Base-by-base conservation (phyloP, 2,797 vertebrate species). In the Nyctalus aviator region DNA sequence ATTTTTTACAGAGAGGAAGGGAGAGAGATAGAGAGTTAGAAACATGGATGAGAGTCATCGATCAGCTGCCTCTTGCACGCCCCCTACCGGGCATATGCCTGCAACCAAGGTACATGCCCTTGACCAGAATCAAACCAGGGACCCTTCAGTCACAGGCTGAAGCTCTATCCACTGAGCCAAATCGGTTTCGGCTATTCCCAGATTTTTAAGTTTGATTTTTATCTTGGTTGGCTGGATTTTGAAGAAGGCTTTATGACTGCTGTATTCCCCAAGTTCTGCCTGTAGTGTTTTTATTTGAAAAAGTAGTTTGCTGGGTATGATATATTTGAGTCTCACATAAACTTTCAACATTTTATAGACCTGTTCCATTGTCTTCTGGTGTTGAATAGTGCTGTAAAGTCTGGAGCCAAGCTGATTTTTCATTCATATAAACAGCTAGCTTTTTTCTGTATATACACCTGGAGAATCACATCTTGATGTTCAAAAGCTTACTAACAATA, bases 281-380 rank as follows among this genome's bases (percentile, higher is more conserved):
- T 84, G 21, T 83, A 73, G 23, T 17, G 1, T 94, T 94, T 84
- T 92, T 88, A 50, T 91, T 95, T 94, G 78, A 94, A 86, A 94
- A 93, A 76, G 30, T 82, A 59, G 44, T 85, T 79, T 6, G 71
- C 30, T 79, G 66, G 12, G 5, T 84, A 32, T 72, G 30, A 48
- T 59, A 32, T 84, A 37, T 75, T 83, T 88, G 37, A 62, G 62
- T 85, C 44, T 75, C 78, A 88, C 48, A 82, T 88, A 91, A 90
- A 90, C 10, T 35, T 91, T 89, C 48, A 91, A 53, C 12, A 87
- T 89, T 90, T 96, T 90, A 76, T 35, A 84, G 83, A 91, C 3
- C 68, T 76, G 13, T 41, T 68, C 59, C 3, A 41, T 55, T 87
- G 30, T 83, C 68, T 91, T 96, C 94, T 73, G 48, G 35, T 89